These are phyloP conservation scores for Acanthococcus lagerstroemiae DNA, from an alignment of 2,888 invertebrate species.

Conservation along the genomic window DNA sequence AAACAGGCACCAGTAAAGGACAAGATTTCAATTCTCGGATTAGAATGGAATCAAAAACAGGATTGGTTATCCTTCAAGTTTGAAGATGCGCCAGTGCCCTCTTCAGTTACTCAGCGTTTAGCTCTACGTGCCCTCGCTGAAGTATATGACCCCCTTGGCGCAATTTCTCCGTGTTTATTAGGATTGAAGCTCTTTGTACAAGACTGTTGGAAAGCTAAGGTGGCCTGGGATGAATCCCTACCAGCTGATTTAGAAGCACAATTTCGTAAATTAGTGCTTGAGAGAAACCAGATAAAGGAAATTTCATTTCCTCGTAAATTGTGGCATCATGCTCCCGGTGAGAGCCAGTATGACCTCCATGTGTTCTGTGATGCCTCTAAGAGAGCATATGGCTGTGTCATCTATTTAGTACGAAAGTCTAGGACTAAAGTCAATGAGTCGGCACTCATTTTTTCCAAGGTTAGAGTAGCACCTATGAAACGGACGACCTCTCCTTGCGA, in stretches of 20 bases:
- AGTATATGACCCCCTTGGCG: background rate
- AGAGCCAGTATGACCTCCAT: background rate
- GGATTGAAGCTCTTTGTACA: background rate
- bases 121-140: background rate
- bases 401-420: background rate
- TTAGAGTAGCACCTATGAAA: background rate
- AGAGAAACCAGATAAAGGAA: background rate
- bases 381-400: background rate
- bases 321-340: background rate
- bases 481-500: background rate
- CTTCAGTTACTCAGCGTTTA: background rate
- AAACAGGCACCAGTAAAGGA: background rate
- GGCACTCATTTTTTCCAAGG: background rate
- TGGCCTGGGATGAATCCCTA: background rate
- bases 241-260: background rate
- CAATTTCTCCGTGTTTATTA: background rate
- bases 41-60: background rate
- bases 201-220: conserved; percentile 4
- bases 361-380: conserved; percentile 3
- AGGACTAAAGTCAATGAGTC: background rate
- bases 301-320: background rate
- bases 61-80: background rate
- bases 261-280: background rate
- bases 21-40: background rate
- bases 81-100: no score